Evolutionary conservation across 2,797 vertebrate species (phyloP).

Genomic region (Antrozous pallidus): DNA sequence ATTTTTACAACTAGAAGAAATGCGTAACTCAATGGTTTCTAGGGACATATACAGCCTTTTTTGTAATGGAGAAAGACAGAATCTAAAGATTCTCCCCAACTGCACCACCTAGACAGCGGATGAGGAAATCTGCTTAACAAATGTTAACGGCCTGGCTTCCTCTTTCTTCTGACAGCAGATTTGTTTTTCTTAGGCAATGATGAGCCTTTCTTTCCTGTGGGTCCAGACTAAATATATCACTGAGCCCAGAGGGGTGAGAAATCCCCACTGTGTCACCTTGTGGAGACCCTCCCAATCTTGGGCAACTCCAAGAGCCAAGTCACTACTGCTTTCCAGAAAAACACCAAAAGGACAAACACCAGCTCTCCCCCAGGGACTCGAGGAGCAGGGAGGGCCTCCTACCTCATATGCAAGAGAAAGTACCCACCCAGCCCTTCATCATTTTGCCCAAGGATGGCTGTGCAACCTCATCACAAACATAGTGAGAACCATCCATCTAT

Average conservation of each 20-base stretch:
- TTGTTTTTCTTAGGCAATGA: conserved; percentile 13
- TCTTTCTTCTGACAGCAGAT: conserved; percentile 5
- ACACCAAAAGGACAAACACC: background rate
- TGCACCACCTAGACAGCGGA: background rate
- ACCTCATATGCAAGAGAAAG: background rate
- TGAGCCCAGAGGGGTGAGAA: conserved; percentile 42
- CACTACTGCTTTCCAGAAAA: background rate
- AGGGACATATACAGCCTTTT: background rate
- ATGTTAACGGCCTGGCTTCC: background rate
- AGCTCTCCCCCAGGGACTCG: background rate
- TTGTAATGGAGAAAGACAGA: background rate
- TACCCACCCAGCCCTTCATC: background rate
- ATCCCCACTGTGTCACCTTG: background rate
- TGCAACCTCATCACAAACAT: background rate
- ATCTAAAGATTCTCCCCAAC: background rate
- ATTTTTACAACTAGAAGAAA: conserved; percentile 36
- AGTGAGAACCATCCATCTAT: background rate
- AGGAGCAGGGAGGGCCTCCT: background rate
- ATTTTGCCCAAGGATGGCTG: background rate
- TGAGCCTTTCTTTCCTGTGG: background rate
- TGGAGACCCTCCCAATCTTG: background rate
- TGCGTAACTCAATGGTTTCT: background rate
- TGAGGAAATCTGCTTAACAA: conserved; percentile 3
- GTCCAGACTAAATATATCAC: background rate
- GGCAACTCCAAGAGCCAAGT: background rate